Percentiles rank a stretch among this genome's conserved stretches.
Conservation (phyloP, 1,140 invertebrate genomes). For the Sinella curviseta region DNA sequence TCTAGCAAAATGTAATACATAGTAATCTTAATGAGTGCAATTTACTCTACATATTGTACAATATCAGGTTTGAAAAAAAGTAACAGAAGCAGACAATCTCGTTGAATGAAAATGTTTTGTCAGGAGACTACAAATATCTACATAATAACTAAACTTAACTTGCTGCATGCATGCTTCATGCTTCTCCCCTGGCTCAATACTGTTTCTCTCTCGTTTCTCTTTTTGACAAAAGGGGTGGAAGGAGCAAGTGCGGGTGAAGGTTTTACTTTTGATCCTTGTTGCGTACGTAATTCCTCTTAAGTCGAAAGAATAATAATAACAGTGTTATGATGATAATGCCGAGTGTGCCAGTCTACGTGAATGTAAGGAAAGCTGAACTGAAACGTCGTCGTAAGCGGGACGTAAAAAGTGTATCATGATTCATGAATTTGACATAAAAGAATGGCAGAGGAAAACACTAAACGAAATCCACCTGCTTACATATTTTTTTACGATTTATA, state of each 20-base stretch:
- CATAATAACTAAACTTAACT: not conserved
- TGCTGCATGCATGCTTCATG: too few species aligned
- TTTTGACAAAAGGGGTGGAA: not conserved
- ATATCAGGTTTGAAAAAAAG: not conserved
- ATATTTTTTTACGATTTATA: too few species aligned
- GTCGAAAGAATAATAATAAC: not conserved
- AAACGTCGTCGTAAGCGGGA: too few species aligned
- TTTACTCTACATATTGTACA: not conserved
- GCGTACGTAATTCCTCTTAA: not conserved
- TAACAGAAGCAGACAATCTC: not conserved
- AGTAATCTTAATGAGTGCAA: not conserved
- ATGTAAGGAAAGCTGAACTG: too few species aligned
- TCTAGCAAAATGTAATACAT: not conserved
- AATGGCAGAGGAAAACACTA: too few species aligned
- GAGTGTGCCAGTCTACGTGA: too few species aligned
- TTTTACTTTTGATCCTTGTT: not conserved
- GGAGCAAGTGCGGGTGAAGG: not conserved
- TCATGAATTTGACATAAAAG: too few species aligned
- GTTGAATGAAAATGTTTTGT: not conserved
- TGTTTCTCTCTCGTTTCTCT: too few species aligned
- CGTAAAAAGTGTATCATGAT: too few species aligned
- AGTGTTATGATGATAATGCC: not conserved
- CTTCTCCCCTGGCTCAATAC: too few species aligned
- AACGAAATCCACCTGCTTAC: too few species aligned
- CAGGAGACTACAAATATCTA: not conserved